phyloP scores from a whole-genome alignment of 2,888 invertebrate species.

The Drosophila lutescens region DNA sequence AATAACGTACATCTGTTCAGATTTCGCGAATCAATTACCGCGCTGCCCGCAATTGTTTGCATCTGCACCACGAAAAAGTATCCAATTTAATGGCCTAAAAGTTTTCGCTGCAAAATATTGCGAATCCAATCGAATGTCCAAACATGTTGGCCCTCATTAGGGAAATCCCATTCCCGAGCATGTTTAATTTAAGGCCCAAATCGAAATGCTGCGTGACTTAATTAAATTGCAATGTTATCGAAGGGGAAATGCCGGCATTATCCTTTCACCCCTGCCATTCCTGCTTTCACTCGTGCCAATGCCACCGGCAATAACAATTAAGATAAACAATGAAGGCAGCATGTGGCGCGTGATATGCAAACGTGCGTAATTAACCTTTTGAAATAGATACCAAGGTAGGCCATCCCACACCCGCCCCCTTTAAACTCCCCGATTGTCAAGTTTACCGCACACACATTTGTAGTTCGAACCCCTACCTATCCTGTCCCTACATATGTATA shows the following conservation, averaged over 20 bases:
- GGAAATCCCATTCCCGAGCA: slow-evolving; percentile 29
- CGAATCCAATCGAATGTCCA: slow-evolving; percentile 38
- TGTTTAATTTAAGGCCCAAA: slow-evolving; percentile 68
- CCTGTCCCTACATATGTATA: neutral
- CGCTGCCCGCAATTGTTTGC: slow-evolving; percentile 22
- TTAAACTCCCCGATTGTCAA: too few relatives aligned
- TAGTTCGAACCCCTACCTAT: neutral
- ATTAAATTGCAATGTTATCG: slow-evolving; percentile 72
- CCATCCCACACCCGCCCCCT: too few relatives aligned
- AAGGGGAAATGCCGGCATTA: slow-evolving; percentile 6
- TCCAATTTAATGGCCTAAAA: slow-evolving; percentile 8
- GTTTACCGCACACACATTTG: neutral
- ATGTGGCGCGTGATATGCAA: slow-evolving; percentile 67
- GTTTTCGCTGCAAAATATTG: neutral
- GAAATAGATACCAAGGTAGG: slow-evolving; percentile 44
- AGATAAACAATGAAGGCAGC: slow-evolving; percentile 48
- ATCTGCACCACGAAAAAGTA: slow-evolving; percentile 14
- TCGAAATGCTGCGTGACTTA: slow-evolving; percentile 78
- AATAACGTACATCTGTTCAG: slow-evolving; percentile 5
- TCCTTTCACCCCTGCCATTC: neutral
- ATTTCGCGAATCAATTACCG: slow-evolving; percentile 28
- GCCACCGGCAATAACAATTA: slow-evolving; percentile 44
- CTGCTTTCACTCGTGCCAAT: neutral
- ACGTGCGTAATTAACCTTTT: slow-evolving; percentile 72
- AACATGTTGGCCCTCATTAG: slow-evolving; percentile 42